Evolutionary conservation across 2,888 invertebrate genomes (phyloP), one percentile per base, ranked within the genome.

Genomic region (Pterostichus madidus): DNA sequence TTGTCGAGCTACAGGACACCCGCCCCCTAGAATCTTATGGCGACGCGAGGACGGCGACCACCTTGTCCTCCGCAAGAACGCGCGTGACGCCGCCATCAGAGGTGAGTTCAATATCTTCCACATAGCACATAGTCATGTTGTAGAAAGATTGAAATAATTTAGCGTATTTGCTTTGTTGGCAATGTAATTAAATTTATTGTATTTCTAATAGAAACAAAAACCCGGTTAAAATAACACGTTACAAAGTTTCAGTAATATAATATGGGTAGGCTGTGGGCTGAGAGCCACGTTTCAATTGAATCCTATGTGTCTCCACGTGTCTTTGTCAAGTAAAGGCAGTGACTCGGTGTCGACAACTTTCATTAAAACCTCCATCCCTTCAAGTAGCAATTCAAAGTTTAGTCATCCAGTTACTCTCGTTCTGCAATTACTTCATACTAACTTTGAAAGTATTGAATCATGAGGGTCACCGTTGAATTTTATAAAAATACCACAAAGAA

Each of bases 1-100:
- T 83, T 93, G 93, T 87, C 89, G 90, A 84, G 93, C 93, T 32
- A 91, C 90, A 52, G 93, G 93, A 52, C 91, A 91, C 86, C 93
- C 93, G 11, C 87, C 89, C 81, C 93, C 93, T 1, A 90, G 92
- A 85, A 92, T 93, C 84, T 89, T 92, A 83, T 93, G 93, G 93
- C 89, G 91, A 85, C 89, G 93, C 39, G 93, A 93, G 86, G 93
- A 93, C 86, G 91, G 91, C n/a, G 89, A 89, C 84, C 90, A 89
- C 84, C 89, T 91, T 78, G 84, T 89, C 6, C 85, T 91, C 49
- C 89, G 89, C 79, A 88, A 88, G 80, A 88, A 88, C 59, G 85
- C 86, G 13, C 87, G 89, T 49, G 90, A 91, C 77, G 87, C 17
- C 5, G 87, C 44, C 44, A 71, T 71, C 17, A 71, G 44, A 17